Conservation (phyloP, 2,113 vertebrate genomes). For the Sturnira hondurensis region DNA sequence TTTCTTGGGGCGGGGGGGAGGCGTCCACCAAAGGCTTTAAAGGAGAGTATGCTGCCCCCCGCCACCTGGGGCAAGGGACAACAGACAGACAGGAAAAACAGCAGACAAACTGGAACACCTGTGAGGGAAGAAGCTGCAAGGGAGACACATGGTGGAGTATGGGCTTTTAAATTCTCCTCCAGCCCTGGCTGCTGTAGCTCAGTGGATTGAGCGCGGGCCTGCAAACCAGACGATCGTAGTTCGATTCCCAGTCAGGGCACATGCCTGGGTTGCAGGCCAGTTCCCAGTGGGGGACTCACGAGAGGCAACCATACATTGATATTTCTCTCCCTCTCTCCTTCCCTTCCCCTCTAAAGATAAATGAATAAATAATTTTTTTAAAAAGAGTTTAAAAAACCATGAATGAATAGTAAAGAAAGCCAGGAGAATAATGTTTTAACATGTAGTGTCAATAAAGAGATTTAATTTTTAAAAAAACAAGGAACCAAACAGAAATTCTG, state of each 20-base stretch:
- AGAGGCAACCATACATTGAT: no score
- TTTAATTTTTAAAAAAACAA: background rate
- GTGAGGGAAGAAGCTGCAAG: background rate
- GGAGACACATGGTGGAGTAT: fast-evolving
- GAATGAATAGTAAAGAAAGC: background rate
- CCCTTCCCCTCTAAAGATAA: no score
- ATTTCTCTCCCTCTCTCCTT: no score
- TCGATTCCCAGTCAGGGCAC: no score
- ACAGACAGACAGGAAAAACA: background rate
- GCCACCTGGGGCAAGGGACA: background rate
- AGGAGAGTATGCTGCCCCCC: background rate
- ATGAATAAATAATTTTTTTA: no score
- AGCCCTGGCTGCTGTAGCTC: no score
- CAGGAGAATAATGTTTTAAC: background rate
- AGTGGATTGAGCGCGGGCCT: no score
- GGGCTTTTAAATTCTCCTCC: background rate
- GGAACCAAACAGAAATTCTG: background rate
- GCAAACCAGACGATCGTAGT: no score
- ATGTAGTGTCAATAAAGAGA: background rate
- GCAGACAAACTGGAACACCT: background rate
- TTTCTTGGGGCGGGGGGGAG: background rate
- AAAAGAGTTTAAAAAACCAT: no score
- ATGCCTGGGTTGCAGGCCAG: no score
- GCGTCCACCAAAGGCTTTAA: background rate
- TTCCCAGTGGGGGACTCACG: no score